Conservation (phyloP, 2,113 vertebrate species). For the Myxocyprinus asiaticus region DNA sequence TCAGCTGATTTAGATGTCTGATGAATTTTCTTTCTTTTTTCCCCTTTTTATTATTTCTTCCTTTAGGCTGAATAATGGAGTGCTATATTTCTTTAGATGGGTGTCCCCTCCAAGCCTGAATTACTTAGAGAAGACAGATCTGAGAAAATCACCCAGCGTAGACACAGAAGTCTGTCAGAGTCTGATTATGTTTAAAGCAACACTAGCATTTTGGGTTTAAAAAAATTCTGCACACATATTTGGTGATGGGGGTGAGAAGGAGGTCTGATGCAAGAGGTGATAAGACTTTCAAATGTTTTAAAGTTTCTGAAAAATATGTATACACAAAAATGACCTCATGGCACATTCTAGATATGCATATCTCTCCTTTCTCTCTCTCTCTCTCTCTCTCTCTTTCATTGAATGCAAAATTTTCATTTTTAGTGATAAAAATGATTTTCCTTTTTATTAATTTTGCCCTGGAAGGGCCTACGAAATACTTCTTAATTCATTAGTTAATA, state of each 20-base stretch:
- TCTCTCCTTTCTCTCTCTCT: too few species aligned
- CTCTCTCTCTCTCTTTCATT: too few species aligned
- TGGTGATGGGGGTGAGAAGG: conserved; percentile 34
- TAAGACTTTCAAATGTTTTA: conserved; percentile 41
- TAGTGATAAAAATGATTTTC: too few species aligned
- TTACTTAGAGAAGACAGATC: conserved; percentile 39
- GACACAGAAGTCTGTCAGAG: conserved; percentile 36
- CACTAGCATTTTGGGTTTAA: too few species aligned
- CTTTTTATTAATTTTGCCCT: too few species aligned
- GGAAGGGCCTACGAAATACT: too few species aligned
- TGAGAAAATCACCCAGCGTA: neutral
- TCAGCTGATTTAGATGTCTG: conserved; percentile 63
- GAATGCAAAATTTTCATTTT: too few species aligned
- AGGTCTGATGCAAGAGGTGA: conserved; percentile 43
- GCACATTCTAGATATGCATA: conserved; percentile 11
- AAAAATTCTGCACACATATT: conserved; percentile 35
- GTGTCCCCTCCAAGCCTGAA: conserved; percentile 51
- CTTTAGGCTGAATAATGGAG: conserved; percentile 60
- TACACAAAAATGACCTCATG: conserved; percentile 30
- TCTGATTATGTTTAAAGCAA: neutral
- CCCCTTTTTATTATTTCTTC: conserved; percentile 28
- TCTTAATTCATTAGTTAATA: too few species aligned
- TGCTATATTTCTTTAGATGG: conserved; percentile 56
- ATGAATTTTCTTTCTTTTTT: conserved; percentile 35
- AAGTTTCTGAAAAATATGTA: conserved; percentile 29